phyloP scores from a whole-genome alignment of 2,113 vertebrate genomes.

The Fukomys damarensis region DNA sequence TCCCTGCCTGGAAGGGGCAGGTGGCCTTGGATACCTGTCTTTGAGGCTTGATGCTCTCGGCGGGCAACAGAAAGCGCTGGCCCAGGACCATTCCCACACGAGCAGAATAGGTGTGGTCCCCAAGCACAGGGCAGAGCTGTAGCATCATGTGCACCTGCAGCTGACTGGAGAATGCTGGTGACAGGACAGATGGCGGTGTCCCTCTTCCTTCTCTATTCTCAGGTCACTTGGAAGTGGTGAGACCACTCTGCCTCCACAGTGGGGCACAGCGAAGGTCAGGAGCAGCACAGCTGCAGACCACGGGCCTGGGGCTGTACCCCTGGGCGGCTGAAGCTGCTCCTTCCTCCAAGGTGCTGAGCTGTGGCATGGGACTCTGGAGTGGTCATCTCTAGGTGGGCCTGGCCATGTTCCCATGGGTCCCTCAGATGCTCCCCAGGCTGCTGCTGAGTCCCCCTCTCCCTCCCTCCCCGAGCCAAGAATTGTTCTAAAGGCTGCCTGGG shows the following conservation, averaged over 20 bases:
- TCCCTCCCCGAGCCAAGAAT: not conserved
- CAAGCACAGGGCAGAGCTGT: conserved; percentile 85
- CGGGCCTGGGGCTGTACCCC: not conserved
- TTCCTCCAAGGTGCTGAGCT: not conserved
- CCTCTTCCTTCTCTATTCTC: not conserved
- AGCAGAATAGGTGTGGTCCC: conserved; percentile 83
- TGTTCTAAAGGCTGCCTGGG: not conserved
- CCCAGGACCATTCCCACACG: conserved; percentile 84
- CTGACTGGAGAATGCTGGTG: conserved; percentile 84
- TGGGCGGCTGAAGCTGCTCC: not conserved
- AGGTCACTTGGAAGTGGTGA: not conserved
- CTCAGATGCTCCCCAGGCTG: not conserved
- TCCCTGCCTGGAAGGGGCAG: not conserved
- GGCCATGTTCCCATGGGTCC: not conserved
- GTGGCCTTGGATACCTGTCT: conserved; percentile 77
- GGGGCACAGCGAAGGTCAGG: not conserved
- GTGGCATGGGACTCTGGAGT: not conserved
- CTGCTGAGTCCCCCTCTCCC: not conserved
- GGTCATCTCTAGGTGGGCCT: not conserved
- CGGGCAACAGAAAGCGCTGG: conserved; percentile 83
- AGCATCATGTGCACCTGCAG: conserved; percentile 84
- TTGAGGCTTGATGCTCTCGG: rapidly evolving
- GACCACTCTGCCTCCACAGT: too few species aligned
- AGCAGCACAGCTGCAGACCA: not conserved
- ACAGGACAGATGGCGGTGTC: not conserved